A percentile compares a stretch with the other conserved stretches of the same genome.
Conservation (phyloP, 2,888 invertebrate species). For the Spodoptera picta region DNA sequence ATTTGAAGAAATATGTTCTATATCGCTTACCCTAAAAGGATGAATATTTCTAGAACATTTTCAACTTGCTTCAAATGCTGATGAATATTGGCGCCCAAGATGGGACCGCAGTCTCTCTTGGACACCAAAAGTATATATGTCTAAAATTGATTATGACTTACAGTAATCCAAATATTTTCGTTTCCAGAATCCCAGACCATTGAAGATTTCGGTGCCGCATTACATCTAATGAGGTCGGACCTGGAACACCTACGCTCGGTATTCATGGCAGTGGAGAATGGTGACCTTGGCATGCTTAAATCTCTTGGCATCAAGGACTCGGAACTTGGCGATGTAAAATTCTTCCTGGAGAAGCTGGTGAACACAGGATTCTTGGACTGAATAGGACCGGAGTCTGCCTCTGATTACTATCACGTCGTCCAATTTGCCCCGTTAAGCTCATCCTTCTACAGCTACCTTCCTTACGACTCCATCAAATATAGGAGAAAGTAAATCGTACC, state of each 20-base stretch:
- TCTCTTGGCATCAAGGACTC: slow-evolving; percentile 98
- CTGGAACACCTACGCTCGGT: slow-evolving; percentile 97
- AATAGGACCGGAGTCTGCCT: slow-evolving; percentile 92
- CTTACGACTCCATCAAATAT: slow-evolving; percentile 87
- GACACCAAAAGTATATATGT: slow-evolving; percentile 14
- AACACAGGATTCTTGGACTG: slow-evolving; percentile 98
- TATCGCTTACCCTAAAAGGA: slow-evolving; percentile 23
- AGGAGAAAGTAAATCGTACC: slow-evolving; percentile 73
- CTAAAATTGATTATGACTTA: slow-evolving; percentile 2
- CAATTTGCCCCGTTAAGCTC: slow-evolving; percentile 91
- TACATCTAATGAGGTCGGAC: slow-evolving; percentile 95
- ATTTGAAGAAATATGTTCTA: slow-evolving; percentile 17
- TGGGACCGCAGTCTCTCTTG: slow-evolving; percentile 10
- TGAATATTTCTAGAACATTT: slow-evolving; percentile 16
- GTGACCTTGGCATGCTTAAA: slow-evolving; percentile 97
- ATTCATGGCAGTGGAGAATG: slow-evolving; percentile 98
- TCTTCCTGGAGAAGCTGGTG: slow-evolving; percentile 98
- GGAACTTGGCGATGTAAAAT: slow-evolving; percentile 97
- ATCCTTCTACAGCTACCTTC: slow-evolving; percentile 92
- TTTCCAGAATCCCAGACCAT: slow-evolving; percentile 96
- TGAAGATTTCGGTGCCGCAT: slow-evolving; percentile 97
- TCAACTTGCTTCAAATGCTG: slow-evolving; percentile 25
- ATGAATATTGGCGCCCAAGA: slow-evolving; percentile 45
- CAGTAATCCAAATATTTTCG: not conserved
- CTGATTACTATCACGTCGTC: slow-evolving; percentile 91